Conservation (phyloP, 2,797 vertebrate species). For the Gadopsis marmoratus region DNA sequence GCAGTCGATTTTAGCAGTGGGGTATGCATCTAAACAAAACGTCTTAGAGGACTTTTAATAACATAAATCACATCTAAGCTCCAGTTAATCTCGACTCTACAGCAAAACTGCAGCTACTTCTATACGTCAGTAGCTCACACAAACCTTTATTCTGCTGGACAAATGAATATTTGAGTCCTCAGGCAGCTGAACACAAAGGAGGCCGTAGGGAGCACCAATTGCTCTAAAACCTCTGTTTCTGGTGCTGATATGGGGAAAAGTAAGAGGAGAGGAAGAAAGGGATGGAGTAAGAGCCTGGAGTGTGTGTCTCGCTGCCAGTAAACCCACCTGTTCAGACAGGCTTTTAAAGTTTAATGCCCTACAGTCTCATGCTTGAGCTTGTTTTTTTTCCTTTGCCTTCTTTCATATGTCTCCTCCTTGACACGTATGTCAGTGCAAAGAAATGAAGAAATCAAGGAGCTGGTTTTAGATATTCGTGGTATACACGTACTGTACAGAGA, state of each 20-base stretch:
- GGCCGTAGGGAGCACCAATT: conserved; percentile 39
- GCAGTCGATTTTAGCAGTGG: not conserved
- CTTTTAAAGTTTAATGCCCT: conserved; percentile 64
- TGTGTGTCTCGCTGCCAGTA: conserved; percentile 56
- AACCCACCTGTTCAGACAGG: conserved; percentile 70
- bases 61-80: conserved; percentile 1
- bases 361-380: conserved; percentile 39
- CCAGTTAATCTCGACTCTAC: not conserved
- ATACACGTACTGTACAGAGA: not conserved
- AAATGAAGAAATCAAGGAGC: conserved; percentile 45
- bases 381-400: conserved; percentile 30
- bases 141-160: conserved; percentile 40
- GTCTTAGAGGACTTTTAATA: not conserved
- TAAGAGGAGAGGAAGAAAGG: conserved; percentile 62
- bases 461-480: conserved; percentile 7
- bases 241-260: conserved; percentile 62
- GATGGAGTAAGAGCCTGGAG: conserved; percentile 52
- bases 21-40: not conserved
- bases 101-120: conserved; percentile 3
- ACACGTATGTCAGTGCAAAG: conserved; percentile 16
- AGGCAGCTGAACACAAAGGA: conserved; percentile 47
- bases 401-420: conserved; percentile 44
- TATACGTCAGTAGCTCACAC: conserved; percentile 4
- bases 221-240: conserved; percentile 59
- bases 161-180: conserved; percentile 57